Percentiles rank a stretch among this genome's conserved stretches.
These are phyloP conservation scores for Pammene aurita DNA, from an alignment of 2,888 invertebrate species.

Conservation along the genomic window DNA sequence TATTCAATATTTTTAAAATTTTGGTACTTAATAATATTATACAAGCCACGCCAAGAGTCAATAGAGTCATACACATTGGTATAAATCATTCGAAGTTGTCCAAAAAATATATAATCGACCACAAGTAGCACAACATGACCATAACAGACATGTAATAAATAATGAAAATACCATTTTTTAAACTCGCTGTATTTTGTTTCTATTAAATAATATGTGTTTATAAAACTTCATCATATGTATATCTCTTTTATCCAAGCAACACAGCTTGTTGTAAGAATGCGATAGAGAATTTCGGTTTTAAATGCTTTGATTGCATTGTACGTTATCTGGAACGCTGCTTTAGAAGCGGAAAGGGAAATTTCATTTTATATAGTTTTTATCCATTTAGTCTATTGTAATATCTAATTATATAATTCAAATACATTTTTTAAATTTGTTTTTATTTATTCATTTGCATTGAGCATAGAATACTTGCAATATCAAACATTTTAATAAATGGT, in stretches of 20 bases:
- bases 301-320: slow-evolving; percentile 22
- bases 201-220: neutral
- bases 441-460: neutral
- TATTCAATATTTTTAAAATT: no score
- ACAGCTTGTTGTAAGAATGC: slow-evolving; percentile 7
- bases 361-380: slow-evolving; percentile 39
- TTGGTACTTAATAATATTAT: no score
- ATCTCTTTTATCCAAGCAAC: slow-evolving; percentile 21
- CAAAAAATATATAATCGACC: no score
- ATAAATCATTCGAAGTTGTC: no score
- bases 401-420: neutral
- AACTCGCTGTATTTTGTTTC: neutral
- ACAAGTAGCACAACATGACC: no score
- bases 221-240: neutral
- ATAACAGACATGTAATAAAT: no score
- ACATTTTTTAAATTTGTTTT: slow-evolving; percentile 15
- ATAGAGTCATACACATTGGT: no score
- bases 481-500: slow-evolving; percentile 53
- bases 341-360: slow-evolving; percentile 50
- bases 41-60: no score
- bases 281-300: slow-evolving; percentile 5
- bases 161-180: no score
- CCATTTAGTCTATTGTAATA: neutral
- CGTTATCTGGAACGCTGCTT: slow-evolving; percentile 43
- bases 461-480: neutral